Evolutionary conservation across 2,888 invertebrate genomes (phyloP), one percentile per base, ranked within the genome.

Genomic region (Isotomurus palustris): DNA sequence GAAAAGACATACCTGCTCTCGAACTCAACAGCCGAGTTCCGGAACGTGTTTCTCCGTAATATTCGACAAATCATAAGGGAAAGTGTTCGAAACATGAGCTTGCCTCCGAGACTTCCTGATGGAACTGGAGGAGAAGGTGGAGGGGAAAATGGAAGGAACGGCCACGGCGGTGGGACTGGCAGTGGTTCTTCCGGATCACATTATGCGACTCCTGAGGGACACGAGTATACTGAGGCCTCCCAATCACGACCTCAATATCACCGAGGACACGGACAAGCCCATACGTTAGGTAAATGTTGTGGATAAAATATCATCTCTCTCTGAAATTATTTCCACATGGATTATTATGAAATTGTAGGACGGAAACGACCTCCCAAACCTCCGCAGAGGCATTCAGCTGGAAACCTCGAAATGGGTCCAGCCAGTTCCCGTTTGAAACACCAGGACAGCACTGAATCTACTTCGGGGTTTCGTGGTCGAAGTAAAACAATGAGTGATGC

Each of bases 1-100:
- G 95, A 96, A 78, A 94, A 94, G 78, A 89, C 94, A 70, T 96
- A 96, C 76, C 93, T 95, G 71, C 82, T 96, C 61, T 94, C 94
- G 50, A 95, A 95, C 78, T 91, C 68, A 8, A 94, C 95, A 53
- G 87, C 88, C 58, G 95, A 95, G 76, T 95, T 95, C 78, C 86
- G 95, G 71, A 93, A 94, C 78, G 94, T 94, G 69, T 96, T 96
- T 82, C 81, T 96, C 73, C 92, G 93, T 79, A 95, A 94, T 58
- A 95, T 96, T 73, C 83, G 96, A 55, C 95, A 95, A 78, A 95
- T 95, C 69, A 96, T 96, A 72, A 84, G 95, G 66, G 95, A 96
- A 78, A 93, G 93, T 60, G 95, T 96, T 43, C 84, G 94, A 72
- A 94, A 93, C 77, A 95, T 96, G 95, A 89, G 91, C 73, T 86